Base-by-base conservation (phyloP, 2,888 invertebrate species). In the Trachelus iudaicus region DNA sequence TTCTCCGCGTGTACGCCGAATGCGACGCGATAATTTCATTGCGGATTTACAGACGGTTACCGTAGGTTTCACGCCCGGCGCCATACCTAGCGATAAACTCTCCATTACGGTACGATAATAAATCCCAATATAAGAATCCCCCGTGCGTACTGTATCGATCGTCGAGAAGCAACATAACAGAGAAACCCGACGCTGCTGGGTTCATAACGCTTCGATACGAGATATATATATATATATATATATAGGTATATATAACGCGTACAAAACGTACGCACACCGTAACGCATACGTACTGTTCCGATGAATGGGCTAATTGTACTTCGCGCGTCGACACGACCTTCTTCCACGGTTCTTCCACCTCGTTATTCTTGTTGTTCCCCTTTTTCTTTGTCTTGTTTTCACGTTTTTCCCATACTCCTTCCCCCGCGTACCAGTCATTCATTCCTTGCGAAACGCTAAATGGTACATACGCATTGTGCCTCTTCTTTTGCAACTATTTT, bases 381-480 rank as follows among this genome's bases (percentile, higher is more conserved):
- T 92, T 84, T 93, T 93, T 82, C 93, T 93, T 85, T 93, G 93
- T 69, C 93, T 93, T 80, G 93, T 90, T 82, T 92, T 93, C 88
- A 92, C 93, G 80, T 93, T 93, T 88, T 93, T 93, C 56, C 23
- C 40, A 15, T 40, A 40, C 4, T 6, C 40, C 40, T 0, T 4
- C 15, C 15, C 6, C 15, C 15, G 1, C 6, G 15, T 1, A 23
- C 23, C 56, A 23, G 23, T 56, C 15, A 56, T 56, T 56, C 56
- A 56, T 23, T 56, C 56, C 56, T 56, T 23, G 56, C 56, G 1
- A 56, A 56, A 56, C 56, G 9, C 56, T 56, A 56, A 56, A 23
- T 56, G 56, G 56, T 56, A 56, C 23, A 2, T 56, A 56, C 56
- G 23, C 56, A 56, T 23, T 56, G 56, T 56, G 56, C 9, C 56